Percentiles rank a stretch among this genome's conserved stretches.
Conservation (phyloP, 2,888 invertebrate genomes). For the Megastigmus dorsalis region DNA sequence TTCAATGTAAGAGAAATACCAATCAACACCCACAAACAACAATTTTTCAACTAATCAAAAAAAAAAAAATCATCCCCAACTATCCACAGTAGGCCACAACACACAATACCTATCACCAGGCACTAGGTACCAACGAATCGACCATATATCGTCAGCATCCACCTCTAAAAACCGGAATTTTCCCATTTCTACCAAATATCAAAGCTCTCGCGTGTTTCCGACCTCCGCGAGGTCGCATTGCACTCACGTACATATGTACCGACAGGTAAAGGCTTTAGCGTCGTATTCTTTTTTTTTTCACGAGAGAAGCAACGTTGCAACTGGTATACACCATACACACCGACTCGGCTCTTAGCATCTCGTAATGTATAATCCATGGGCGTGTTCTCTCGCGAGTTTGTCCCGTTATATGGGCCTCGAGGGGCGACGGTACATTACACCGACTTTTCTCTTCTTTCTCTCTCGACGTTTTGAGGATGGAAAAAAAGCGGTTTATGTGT, state of each 20-base stretch:
- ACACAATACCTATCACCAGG: neutral
- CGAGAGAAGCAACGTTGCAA: conserved; percentile 21
- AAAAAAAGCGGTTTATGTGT: too few species aligned
- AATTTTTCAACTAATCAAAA: neutral
- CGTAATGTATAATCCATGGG: conserved; percentile 10
- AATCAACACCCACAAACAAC: neutral
- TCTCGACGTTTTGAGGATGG: too few species aligned
- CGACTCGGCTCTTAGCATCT: too few species aligned
- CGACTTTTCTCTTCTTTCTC: too few species aligned
- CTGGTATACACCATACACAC: neutral
- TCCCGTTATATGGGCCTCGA: conserved; percentile 40
- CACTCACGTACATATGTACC: conserved; percentile 16
- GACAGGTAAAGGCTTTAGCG: neutral
- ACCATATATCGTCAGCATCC: neutral
- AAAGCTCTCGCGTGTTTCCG: neutral
- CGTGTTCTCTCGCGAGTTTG: neutral
- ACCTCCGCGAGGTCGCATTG: conserved; percentile 39
- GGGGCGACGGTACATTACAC: too few species aligned
- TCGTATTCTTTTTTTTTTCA: neutral
- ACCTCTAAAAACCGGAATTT: neutral
- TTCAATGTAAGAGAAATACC: too few species aligned
- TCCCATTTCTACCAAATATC: neutral
- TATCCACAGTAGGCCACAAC: too few species aligned
- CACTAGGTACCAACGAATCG: neutral
- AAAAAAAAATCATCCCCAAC: too few species aligned